A percentile compares a stretch with the other conserved stretches of the same genome.
Conservation (phyloP, 2,888 invertebrate genomes). For the Eilema sororculum region DNA sequence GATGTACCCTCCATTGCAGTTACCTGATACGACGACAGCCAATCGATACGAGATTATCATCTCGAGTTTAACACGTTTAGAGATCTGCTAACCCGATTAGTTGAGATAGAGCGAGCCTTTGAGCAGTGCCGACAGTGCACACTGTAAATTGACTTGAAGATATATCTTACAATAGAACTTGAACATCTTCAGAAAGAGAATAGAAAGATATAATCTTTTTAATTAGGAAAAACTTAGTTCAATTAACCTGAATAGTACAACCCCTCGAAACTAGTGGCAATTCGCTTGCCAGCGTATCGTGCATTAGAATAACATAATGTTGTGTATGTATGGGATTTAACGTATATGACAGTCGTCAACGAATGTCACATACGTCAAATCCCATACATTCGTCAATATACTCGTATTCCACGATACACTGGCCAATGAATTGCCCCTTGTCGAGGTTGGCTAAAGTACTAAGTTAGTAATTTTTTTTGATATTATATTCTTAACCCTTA, state of each 20-base stretch:
- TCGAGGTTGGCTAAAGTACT: too few species aligned
- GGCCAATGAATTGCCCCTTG: too few species aligned
- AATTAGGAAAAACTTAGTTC: background rate
- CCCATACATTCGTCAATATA: too few species aligned
- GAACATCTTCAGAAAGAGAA: background rate
- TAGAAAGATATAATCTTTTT: background rate
- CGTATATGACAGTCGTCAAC: too few species aligned
- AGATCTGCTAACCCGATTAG: constrained; percentile 28
- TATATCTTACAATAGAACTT: constrained; percentile 6
- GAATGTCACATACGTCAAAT: too few species aligned
- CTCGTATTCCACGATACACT: too few species aligned
- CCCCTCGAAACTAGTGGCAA: too few species aligned
- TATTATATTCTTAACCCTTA: too few species aligned
- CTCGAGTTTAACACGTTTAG: constrained; percentile 19
- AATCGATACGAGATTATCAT: constrained; percentile 24
- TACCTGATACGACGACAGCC: background rate
- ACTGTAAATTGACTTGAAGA: constrained; percentile 18
- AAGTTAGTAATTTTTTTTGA: too few species aligned
- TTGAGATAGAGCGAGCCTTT: constrained; percentile 14
- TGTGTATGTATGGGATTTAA: too few species aligned
- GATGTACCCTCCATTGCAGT: constrained; percentile 4
- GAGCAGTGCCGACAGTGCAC: constrained; percentile 19
- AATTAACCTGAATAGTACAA: background rate
- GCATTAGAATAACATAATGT: too few species aligned
- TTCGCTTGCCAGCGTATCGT: too few species aligned